Conservation (phyloP, 2,797 vertebrate species). For the Bradypus variegatus region DNA sequence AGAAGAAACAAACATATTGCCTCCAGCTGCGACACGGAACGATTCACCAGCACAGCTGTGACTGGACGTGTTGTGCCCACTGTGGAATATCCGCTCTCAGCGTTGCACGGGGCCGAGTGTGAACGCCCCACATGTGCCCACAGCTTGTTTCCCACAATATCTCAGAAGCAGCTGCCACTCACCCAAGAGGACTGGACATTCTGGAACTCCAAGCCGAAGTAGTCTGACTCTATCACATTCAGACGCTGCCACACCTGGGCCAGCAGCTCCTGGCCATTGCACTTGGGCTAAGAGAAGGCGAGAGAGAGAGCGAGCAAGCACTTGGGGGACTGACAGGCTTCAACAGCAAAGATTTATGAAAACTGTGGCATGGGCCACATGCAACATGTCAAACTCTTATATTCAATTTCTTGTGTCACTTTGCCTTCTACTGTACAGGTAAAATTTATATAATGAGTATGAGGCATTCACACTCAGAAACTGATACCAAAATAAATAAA, state of each 20-base stretch:
- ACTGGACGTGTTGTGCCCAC: background rate
- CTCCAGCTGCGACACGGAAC: background rate
- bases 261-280: constrained; percentile 81
- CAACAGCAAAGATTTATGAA: too few relatives aligned
- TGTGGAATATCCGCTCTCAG: rapidly evolving
- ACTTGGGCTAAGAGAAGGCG: constrained; percentile 77
- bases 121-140: too few relatives aligned
- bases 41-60: background rate
- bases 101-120: too few relatives aligned
- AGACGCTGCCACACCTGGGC: constrained; percentile 84
- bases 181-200: constrained; percentile 91
- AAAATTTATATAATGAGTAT: background rate
- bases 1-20: background rate
- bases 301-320: background rate
- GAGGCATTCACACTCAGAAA: background rate
- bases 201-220: constrained; percentile 97
- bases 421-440: background rate
- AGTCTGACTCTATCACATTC: constrained; percentile 94
- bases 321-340: background rate
- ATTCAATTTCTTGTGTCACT: background rate
- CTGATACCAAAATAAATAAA: background rate
- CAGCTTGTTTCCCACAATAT: too few relatives aligned
- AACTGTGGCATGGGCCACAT: rapidly evolving
- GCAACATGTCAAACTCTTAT: rapidly evolving
- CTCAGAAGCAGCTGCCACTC: constrained; percentile 60